Base-by-base conservation (phyloP, 2,888 invertebrate species). In the Drosophila helvetica region DNA sequence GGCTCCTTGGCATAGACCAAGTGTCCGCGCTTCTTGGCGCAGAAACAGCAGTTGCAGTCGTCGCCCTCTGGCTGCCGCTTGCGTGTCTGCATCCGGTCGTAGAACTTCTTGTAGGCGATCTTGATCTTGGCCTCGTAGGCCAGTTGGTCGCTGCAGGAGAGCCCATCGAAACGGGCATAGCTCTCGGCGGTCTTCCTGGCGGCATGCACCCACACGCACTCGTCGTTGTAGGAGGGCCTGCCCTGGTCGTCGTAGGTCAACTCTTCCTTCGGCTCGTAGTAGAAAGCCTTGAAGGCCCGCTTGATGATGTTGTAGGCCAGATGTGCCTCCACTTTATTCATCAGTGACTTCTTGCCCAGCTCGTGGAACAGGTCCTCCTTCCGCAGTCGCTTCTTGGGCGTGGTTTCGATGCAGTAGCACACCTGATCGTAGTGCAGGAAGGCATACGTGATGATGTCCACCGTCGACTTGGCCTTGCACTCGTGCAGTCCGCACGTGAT, bases 241-340 rank as follows among this genome's bases (percentile, higher is more conserved):
- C 81, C 83, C 64, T 76, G 78, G 0, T 86, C 81, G 2, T 83
- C 83, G 30, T 79, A 79, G 33, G 79, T 80, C 18, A 72, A 33
- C 8, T 86, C 85, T n/a, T 80, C 69, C 17, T 79, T 81, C 9
- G 90, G 81, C 43, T 84, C 80, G 33, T 90, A 91, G 75, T 91
- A 91, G 65, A 88, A 91, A 1, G 91, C 91, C 61, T 91, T 91
- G 57, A 91, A 91, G 51, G 87, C 91, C 3, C 90, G 85, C 74
- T 92, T 91, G 1, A 91, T 88, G 10, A 91, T 90, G 9, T 78
- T 82, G 25, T 92, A 92, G 22, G 91, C 89, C 55, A 91, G 65
- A 64, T 92, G 90, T 0, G 91, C 91, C 52, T 91, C 91, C 5
- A 91, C 78, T 12, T 91, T 90, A 73, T 91, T 92, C 91, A 91